Evolutionary conservation across 2,888 invertebrate species (phyloP).

Genomic region (Drosophila nigritarsus): DNA sequence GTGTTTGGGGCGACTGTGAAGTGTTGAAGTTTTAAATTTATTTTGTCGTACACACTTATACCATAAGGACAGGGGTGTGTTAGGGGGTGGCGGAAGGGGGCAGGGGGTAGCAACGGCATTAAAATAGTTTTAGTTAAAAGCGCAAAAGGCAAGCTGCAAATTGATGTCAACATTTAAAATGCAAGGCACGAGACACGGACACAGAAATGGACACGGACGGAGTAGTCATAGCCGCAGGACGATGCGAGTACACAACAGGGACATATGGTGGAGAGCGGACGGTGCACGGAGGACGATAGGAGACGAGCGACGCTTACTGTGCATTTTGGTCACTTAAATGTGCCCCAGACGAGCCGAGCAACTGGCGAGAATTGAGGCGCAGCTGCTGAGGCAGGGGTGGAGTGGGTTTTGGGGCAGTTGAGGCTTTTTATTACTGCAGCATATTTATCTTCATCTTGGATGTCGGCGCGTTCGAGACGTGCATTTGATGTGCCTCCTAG

Average conservation of each 20-base stretch:
- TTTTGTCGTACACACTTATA: slow-evolving; percentile 37
- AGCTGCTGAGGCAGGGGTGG: neutral
- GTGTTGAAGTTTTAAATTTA: slow-evolving; percentile 71
- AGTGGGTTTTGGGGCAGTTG: slow-evolving; percentile 21
- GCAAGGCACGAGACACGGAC: slow-evolving; percentile 57
- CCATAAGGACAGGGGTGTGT: slow-evolving; percentile 7
- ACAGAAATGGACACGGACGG: neutral
- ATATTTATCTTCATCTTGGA: slow-evolving; percentile 74
- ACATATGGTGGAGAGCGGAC: neutral
- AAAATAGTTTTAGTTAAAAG: slow-evolving; percentile 68
- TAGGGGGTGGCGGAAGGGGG: neutral
- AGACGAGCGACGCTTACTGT: slow-evolving; percentile 67
- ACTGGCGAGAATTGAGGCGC: slow-evolving; percentile 25
- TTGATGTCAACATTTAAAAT: slow-evolving; percentile 72
- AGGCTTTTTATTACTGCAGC: slow-evolving; percentile 73
- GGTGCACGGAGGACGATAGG: slow-evolving; percentile 16
- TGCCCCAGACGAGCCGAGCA: slow-evolving; percentile 47
- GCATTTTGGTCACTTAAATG: slow-evolving; percentile 74
- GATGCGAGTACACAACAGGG: slow-evolving; percentile 14
- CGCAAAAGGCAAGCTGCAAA: slow-evolving; percentile 64
- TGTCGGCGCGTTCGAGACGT: slow-evolving; percentile 69
- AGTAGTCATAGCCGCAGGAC: slow-evolving; percentile 31
- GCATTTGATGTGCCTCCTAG: slow-evolving; percentile 66
- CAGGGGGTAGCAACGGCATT: slow-evolving; percentile 39
- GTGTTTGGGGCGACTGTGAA: slow-evolving; percentile 29